These are phyloP conservation scores for Cladopsammia gracilis DNA, from an alignment of 64 coral and sea anemone species.

Conservation along the genomic window DNA sequence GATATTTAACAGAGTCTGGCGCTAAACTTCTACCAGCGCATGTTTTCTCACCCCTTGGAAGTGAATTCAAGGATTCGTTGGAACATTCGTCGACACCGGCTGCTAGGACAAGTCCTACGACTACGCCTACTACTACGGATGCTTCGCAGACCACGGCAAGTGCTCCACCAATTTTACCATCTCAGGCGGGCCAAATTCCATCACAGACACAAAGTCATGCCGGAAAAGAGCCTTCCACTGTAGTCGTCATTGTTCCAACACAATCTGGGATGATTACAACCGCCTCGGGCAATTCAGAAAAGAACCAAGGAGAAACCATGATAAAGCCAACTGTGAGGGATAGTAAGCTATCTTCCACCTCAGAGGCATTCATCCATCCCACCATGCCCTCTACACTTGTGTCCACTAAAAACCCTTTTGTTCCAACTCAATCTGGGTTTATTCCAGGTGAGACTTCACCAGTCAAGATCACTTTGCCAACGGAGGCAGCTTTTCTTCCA, in stretches of 20 bases:
- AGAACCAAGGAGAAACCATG: neutral
- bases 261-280: neutral
- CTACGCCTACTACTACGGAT: too few species aligned
- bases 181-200: slow-evolving; percentile 2
- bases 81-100: neutral
- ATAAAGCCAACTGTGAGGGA: neutral
- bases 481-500: neutral
- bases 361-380: neutral
- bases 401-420: neutral
- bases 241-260: slow-evolving; percentile 1
- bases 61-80: neutral
- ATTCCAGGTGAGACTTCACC: neutral
- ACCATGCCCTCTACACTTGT: neutral
- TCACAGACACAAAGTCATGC: neutral
- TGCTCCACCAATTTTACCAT: neutral
- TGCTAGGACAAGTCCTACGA: neutral
- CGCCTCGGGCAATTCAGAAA: too few species aligned
- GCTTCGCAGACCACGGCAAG: neutral
- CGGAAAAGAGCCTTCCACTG: neutral
- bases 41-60: slow-evolving; percentile 50
- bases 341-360: neutral
- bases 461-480: neutral
- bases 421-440: slow-evolving; percentile 19
- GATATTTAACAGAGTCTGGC: slow-evolving; percentile 40
- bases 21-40: slow-evolving; percentile 48